These are phyloP conservation scores for Drosophila micromelanica DNA, from an alignment of 1,140 invertebrate genomes.

Conservation along the genomic window DNA sequence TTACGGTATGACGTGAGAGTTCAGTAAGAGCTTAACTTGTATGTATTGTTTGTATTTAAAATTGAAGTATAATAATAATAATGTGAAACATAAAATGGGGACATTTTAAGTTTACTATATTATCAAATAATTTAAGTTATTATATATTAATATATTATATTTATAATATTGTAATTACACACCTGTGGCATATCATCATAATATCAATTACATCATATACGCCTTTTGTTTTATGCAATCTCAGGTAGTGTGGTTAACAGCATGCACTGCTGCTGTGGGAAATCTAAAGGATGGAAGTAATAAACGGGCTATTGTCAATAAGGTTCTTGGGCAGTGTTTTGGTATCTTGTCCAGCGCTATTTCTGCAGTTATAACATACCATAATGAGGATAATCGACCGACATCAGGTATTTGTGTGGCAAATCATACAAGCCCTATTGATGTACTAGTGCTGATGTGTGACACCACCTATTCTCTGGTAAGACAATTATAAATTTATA, in stretches of 20 bases:
- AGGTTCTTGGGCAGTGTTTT: conserved; percentile 94
- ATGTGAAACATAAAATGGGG: too few species aligned
- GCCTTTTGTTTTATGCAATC: conserved; percentile 76
- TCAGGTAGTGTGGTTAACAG: conserved; percentile 93
- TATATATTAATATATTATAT: conserved; percentile 4
- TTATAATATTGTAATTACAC: conserved; percentile 9
- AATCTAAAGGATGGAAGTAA: conserved; percentile 90
- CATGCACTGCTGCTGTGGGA: conserved; percentile 93
- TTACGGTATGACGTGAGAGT: too few species aligned
- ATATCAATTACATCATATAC: conserved; percentile 35
- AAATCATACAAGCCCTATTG: conserved; percentile 99
- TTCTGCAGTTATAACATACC: conserved; percentile 95
- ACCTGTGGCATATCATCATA: conserved; percentile 19
- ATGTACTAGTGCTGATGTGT: conserved; percentile 98
- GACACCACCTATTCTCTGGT: conserved; percentile 99
- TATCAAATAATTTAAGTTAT: neutral
- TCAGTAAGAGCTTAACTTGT: too few species aligned
- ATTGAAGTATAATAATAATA: too few species aligned
- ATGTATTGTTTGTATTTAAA: too few species aligned
- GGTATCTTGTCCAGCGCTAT: conserved; percentile 94
- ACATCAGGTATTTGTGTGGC: conserved; percentile 97
- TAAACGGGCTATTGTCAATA: conserved; percentile 91
- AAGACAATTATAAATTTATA: conserved; percentile 80
- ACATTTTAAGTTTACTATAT: too few species aligned
- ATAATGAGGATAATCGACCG: conserved; percentile 93